A percentile compares a stretch with the other conserved stretches of the same genome.
phyloP scores from a whole-genome alignment of 1,140 invertebrate species.

The Pseudachorutes palmiensis region DNA sequence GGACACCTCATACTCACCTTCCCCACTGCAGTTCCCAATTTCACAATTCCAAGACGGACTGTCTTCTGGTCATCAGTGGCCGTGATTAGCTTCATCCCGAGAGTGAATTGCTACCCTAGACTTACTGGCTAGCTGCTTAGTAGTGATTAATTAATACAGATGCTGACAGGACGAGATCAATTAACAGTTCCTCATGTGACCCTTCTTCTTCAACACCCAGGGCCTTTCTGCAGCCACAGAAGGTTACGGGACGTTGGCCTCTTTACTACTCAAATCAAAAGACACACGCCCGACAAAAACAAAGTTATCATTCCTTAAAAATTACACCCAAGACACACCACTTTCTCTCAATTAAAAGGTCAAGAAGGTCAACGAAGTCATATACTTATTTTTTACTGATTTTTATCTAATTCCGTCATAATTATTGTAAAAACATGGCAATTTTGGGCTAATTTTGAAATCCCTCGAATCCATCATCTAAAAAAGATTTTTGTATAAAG shows the following conservation, averaged over 20 bases:
- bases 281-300: no score
- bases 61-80: constrained; percentile 36
- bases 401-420: no score
- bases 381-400: no score
- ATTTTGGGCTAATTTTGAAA: no score
- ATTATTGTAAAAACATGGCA: no score
- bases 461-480: no score
- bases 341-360: no score
- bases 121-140: not conserved
- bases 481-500: no score
- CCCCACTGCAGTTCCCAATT: constrained; percentile 36
- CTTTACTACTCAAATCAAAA: no score
- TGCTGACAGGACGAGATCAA: not conserved
- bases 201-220: not conserved
- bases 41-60: constrained; percentile 33
- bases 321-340: no score
- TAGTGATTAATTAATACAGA: not conserved
- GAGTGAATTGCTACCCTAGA: not conserved
- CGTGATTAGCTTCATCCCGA: constrained; percentile 33
- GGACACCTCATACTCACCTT: constrained; percentile 24
- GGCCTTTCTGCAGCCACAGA: not conserved
- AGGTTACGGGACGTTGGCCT: constrained; percentile 2
- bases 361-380: no score
- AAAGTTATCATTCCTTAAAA: no score
- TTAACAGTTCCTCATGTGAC: not conserved